Evolutionary conservation across 2,113 vertebrate genomes (phyloP), one percentile per base, ranked within the genome.

Genomic region (Epinephelus cyanopodus): DNA sequence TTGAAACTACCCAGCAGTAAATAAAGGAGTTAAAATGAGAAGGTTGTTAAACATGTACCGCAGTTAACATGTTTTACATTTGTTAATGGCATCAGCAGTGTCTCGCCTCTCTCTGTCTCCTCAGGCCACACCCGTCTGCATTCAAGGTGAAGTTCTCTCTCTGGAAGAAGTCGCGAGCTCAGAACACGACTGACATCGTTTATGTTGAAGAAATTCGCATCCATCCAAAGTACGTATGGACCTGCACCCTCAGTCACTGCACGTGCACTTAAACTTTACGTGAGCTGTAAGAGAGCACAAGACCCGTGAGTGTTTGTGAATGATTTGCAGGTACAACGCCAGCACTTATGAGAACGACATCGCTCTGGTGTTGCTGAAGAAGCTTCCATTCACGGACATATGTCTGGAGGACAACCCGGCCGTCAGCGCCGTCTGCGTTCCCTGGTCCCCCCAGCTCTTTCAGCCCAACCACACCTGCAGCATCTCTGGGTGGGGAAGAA

Each of bases 401-500:
- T 99, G 98, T 52, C 7, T 89, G 6, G 1, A 77, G 25, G 1
- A 85, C 1, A 79, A 93, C 25, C 93, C 87, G 0, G 62, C 95
- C 0, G 29, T 96, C 25, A 89, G 88, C 1, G 83, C 98, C 11
- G 96, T 97, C 70, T 99, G 98, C 0, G 54, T 99, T 0, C 98
- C 98, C 29, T 99, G 98, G 98, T 96, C 97, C 56, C 48, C 90
- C 0, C 88, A 96, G 0, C 96, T 97, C 80, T 99, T 99, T 82
- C 91, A 78, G 3, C 33, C 95, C 21, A 93, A 95, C 0, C 90
- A 97, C 67, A 96, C 18, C 79, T 99, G 98, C 91, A 95, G 94
- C 84, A 81, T 99, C 92, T 99, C 98, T 2, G 98, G 98, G 33
- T 99, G 97, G 97, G 98, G 98, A 4, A 91, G 96, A 9, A 95